phyloP scores from a whole-genome alignment of 1,140 invertebrate species.

The Choristoneura fumiferana region DNA sequence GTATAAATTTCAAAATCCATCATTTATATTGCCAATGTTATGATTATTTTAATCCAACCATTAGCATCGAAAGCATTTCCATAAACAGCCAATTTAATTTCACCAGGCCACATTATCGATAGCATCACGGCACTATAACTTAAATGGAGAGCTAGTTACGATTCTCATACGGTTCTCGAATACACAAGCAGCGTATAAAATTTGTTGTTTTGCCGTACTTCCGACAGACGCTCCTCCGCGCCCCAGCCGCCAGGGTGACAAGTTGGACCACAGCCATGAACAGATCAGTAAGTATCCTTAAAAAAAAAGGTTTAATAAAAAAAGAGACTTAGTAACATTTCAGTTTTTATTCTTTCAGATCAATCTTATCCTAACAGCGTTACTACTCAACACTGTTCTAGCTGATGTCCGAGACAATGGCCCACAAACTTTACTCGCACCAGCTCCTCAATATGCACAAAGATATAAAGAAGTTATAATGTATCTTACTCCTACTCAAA shows the following conservation, averaged over 20 bases:
- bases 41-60: not conserved
- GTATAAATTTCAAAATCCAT: too few relatives aligned
- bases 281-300: conserved; percentile 24
- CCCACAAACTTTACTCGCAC: conserved; percentile 40
- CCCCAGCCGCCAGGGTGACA: conserved; percentile 17
- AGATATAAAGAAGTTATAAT: conserved; percentile 51
- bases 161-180: conserved; percentile 25
- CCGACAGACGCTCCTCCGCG: conserved; percentile 26
- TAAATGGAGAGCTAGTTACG: conserved; percentile 25
- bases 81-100: conserved; percentile 18
- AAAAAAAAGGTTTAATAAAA: not conserved
- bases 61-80: not conserved
- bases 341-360: conserved; percentile 26
- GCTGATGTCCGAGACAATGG: conserved; percentile 28
- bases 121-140: conserved; percentile 14
- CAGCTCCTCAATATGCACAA: conserved; percentile 25
- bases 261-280: conserved; percentile 26
- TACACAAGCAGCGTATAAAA: conserved; percentile 36
- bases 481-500: conserved; percentile 55
- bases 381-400: conserved; percentile 22
- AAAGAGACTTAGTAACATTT: not conserved
- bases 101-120: conserved; percentile 22
- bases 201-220: conserved; percentile 29
- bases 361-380: conserved; percentile 23
- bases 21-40: not conserved